These are phyloP conservation scores for Vireo altiloquus DNA, from an alignment of 2,113 vertebrate genomes.

Conservation along the genomic window DNA sequence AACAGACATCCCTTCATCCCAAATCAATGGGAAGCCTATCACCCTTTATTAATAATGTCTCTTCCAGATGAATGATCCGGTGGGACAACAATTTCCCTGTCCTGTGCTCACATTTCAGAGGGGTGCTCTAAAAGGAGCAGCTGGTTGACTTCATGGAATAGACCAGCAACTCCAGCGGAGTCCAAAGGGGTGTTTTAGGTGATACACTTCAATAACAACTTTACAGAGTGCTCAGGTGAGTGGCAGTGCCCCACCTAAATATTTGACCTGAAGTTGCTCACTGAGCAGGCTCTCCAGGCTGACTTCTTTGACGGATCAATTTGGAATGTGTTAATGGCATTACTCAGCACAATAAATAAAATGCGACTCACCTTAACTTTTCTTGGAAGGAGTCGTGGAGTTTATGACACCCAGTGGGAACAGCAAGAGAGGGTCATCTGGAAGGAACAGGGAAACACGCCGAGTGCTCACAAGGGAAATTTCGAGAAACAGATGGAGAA, in stretches of 20 bases:
- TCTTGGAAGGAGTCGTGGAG: slow-evolving; percentile 62
- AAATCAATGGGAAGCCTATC: slow-evolving; percentile 12
- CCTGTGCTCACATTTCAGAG: slow-evolving; percentile 41
- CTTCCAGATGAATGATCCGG: neutral
- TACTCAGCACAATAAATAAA: slow-evolving; percentile 64
- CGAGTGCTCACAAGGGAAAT: slow-evolving; percentile 57
- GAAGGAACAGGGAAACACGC: slow-evolving; percentile 57
- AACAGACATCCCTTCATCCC: neutral
- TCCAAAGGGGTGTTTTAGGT: slow-evolving; percentile 10
- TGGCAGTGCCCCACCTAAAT: slow-evolving; percentile 31
- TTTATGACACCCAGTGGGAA: slow-evolving; percentile 64
- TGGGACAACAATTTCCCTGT: neutral
- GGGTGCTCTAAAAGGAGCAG: slow-evolving; percentile 51
- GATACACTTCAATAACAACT: slow-evolving; percentile 13
- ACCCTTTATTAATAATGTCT: slow-evolving; percentile 38
- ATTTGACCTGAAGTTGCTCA: slow-evolving; percentile 52
- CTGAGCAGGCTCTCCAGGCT: slow-evolving; percentile 12
- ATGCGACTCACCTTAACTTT: slow-evolving; percentile 45
- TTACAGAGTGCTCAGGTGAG: slow-evolving; percentile 15
- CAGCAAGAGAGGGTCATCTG: slow-evolving; percentile 60
- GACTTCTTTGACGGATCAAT: slow-evolving; percentile 51
- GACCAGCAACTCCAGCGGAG: neutral
- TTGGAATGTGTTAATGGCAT: slow-evolving; percentile 55
- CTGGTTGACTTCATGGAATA: neutral
- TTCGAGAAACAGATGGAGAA: slow-evolving; percentile 64